Evolutionary conservation across 2,797 vertebrate genomes (phyloP).

Genomic region (Thalassophryne amazonica): DNA sequence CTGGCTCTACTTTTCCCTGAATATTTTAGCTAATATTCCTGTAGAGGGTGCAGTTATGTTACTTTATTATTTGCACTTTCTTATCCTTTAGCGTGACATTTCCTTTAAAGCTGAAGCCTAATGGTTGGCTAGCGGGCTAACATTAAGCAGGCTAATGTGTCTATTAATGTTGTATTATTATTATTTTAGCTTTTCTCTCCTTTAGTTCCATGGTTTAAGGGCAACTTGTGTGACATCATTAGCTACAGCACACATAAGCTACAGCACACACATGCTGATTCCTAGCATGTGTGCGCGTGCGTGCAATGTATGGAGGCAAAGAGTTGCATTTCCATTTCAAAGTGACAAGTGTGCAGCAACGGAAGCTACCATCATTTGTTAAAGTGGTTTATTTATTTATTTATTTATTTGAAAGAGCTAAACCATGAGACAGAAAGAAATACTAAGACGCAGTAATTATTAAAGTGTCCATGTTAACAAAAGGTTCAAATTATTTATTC

Average conservation of each 20-base stretch:
- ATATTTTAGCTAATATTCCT: constrained; percentile 18
- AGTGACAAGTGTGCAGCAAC: constrained; percentile 71
- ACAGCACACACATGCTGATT: constrained; percentile 44
- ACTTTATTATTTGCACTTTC: constrained; percentile 41
- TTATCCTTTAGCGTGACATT: constrained; percentile 59
- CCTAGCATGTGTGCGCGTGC: constrained; percentile 11
- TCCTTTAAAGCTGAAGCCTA: constrained; percentile 62
- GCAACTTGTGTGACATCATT: constrained; percentile 39
- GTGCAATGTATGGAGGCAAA: constrained; percentile 67
- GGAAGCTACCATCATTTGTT: constrained; percentile 77
- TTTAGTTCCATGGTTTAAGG: constrained; percentile 73
- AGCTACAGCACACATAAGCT: constrained; percentile 42
- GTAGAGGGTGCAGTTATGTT: constrained; percentile 39
- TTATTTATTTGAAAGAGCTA: constrained; percentile 65
- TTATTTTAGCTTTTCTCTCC: constrained; percentile 61
- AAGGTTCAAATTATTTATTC: no score
- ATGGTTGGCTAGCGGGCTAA: constrained; percentile 70
- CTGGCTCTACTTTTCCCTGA: constrained; percentile 1
- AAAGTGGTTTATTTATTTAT: constrained; percentile 76
- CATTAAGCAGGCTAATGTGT: constrained; percentile 71
- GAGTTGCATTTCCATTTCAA: constrained; percentile 78
- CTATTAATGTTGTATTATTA: constrained; percentile 73
- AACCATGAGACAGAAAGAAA: constrained; percentile 60
- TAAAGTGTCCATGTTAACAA: no score
- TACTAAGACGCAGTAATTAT: no score